Conservation (phyloP, 2,888 invertebrate genomes). For the Cactoblastis cactorum region DNA sequence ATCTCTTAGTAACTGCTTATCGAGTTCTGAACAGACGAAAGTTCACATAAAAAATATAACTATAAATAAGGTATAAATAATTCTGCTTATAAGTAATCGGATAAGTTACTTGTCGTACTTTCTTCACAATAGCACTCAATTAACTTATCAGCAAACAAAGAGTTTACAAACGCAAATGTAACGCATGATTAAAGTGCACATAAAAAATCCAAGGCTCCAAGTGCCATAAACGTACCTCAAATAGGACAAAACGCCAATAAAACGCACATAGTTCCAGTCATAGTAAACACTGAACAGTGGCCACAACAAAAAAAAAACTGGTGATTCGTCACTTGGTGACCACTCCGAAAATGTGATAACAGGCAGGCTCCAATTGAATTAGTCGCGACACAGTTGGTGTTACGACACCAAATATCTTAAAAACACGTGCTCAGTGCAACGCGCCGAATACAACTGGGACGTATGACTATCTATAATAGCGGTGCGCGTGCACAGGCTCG, state of each 20-base stretch:
- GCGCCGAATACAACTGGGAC: conserved; percentile 77
- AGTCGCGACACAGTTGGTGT: conserved; percentile 22
- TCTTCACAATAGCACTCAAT: not conserved
- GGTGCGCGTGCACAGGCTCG: conserved; percentile 70
- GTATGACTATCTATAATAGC: conserved; percentile 72
- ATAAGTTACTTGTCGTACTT: too few relatives aligned
- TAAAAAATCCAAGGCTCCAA: conserved; percentile 15
- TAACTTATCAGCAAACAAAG: conserved; percentile 1
- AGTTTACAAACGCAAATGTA: conserved; percentile 1
- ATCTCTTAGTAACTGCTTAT: too few relatives aligned
- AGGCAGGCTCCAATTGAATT: conserved; percentile 9
- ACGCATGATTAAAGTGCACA: conserved; percentile 4
- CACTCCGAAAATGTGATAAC: conserved; percentile 1
- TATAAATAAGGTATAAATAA: too few relatives aligned
- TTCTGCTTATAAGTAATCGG: too few relatives aligned
- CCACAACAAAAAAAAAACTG: conserved; percentile 10
- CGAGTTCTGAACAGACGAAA: too few relatives aligned
- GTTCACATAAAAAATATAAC: too few relatives aligned
- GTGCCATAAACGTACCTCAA: conserved; percentile 31
- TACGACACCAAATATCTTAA: conserved; percentile 48
- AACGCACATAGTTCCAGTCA: conserved; percentile 28
- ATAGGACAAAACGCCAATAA: conserved; percentile 26
- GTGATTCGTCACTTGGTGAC: conserved; percentile 1
- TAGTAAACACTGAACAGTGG: conserved; percentile 20
- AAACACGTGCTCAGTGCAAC: conserved; percentile 71